Evolutionary conservation across 2,888 invertebrate species (phyloP).

Genomic region (Caenorhabditis sp.): DNA sequence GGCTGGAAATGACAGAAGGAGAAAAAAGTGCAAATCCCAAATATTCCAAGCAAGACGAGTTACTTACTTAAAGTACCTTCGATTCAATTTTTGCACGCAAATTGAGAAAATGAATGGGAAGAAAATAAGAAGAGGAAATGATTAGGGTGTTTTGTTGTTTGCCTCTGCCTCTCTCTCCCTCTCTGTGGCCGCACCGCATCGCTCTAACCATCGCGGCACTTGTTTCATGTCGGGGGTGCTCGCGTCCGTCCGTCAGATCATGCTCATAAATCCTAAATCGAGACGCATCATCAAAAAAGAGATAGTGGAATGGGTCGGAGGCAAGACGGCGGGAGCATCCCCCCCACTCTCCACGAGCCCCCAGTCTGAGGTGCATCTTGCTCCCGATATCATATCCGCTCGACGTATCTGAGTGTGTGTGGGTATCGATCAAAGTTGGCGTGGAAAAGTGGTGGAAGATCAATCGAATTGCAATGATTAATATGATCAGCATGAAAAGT

Average conservation of each 20-base stretch:
- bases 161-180: constrained; percentile 2
- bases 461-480: not conserved
- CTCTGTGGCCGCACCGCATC: not conserved
- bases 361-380: not conserved
- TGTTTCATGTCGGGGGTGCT: constrained; percentile 55
- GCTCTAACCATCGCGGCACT: constrained; percentile 47
- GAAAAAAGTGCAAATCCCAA: not conserved
- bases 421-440: not conserved
- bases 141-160: constrained; percentile 33
- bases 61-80: too few species aligned
- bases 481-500: too few species aligned
- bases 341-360: not conserved
- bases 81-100: too few species aligned
- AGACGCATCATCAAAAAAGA: constrained; percentile 56
- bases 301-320: constrained; percentile 24
- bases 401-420: too few species aligned
- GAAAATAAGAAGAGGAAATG: constrained; percentile 11
- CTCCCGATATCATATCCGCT: not conserved
- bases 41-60: not conserved
- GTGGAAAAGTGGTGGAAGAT: not conserved
- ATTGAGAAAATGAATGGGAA: not conserved
- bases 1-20: too few species aligned
- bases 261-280: constrained; percentile 58
- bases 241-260: constrained; percentile 37
- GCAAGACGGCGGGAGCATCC: not conserved